phyloP scores from a whole-genome alignment of 30 jellyfish, hydroid and myxozoan species.

The Hydra vulgaris region DNA sequence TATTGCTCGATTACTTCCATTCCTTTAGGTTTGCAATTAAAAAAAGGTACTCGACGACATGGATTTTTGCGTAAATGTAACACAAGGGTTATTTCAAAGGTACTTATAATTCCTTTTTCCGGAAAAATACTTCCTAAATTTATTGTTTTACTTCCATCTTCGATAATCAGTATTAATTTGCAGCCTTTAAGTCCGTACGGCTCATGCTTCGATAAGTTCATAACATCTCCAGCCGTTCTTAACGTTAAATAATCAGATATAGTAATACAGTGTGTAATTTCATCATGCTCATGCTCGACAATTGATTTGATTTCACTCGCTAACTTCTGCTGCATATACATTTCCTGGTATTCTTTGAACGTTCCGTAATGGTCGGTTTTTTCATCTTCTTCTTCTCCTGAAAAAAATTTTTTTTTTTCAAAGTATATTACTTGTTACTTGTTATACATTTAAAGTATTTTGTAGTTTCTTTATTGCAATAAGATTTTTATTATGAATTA shows the following conservation, averaged over 20 bases:
- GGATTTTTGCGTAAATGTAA: constrained; percentile 17
- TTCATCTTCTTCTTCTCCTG: constrained; percentile 10
- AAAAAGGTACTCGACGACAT: constrained; percentile 24
- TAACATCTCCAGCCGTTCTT: constrained; percentile 31
- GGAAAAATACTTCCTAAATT: constrained; percentile 20
- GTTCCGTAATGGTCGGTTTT: constrained; percentile 16
- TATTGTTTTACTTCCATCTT: not conserved
- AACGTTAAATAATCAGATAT: constrained; percentile 24
- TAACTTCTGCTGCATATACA: constrained; percentile 11
- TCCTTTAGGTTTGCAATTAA: constrained; percentile 4
- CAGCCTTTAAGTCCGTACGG: constrained; percentile 36
- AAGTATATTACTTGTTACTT: too few species aligned
- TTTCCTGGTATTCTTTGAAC: constrained; percentile 23
- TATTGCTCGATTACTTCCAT: constrained; percentile 22
- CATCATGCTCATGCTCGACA: constrained; percentile 40
- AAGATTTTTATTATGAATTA: too few species aligned
- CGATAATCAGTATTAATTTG: constrained; percentile 7
- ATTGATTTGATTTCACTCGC: constrained; percentile 44
- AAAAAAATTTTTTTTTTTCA: too few species aligned
- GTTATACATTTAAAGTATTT: too few species aligned
- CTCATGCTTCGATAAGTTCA: constrained; percentile 24
- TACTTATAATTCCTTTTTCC: constrained; percentile 21
- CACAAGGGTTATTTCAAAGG: constrained; percentile 22
- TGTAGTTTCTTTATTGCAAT: too few species aligned
- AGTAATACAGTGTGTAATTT: not conserved